These are phyloP conservation scores for Poliocrania exsul DNA, from an alignment of 2,797 vertebrate genomes.

Conservation along the genomic window DNA sequence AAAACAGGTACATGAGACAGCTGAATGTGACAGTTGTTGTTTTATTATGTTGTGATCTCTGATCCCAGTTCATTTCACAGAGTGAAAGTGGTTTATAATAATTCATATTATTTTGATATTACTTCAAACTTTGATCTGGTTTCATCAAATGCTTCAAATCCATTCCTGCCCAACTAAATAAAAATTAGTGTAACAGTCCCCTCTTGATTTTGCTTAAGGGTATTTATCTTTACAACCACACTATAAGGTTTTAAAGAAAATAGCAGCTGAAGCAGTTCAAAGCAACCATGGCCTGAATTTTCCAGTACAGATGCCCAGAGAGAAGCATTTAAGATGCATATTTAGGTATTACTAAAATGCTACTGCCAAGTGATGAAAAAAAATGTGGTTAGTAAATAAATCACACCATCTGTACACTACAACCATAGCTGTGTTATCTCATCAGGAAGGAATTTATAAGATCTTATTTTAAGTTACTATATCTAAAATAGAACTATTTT, in stretches of 20 bases:
- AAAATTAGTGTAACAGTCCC: background rate
- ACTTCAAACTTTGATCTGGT: background rate
- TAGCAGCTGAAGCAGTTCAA: background rate
- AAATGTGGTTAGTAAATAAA: slow-evolving; percentile 49
- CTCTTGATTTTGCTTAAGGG: background rate
- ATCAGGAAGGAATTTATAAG: slow-evolving; percentile 35
- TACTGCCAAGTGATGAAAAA: slow-evolving; percentile 30
- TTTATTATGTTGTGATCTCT: background rate
- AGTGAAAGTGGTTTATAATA: background rate
- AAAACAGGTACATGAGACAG: background rate
- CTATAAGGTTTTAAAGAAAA: slow-evolving; percentile 23
- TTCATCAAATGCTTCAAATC: background rate
- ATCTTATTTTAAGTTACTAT: slow-evolving; percentile 4
- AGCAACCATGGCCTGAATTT: slow-evolving; percentile 3
- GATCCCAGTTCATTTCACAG: background rate
- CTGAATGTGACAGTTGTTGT: background rate
- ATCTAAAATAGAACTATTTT: background rate
- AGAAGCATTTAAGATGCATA: slow-evolving; percentile 21
- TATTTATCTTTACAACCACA: slow-evolving; percentile 23
- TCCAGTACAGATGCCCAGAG: slow-evolving; percentile 21
- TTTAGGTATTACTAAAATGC: slow-evolving; percentile 49
- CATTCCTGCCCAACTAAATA: background rate
- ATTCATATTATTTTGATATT: background rate
- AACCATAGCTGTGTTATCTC: background rate
- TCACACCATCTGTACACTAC: slow-evolving; percentile 25